A percentile compares a stretch with the other conserved stretches of the same genome.
These are phyloP conservation scores for Leptopterna dolabrata DNA, from an alignment of 2,888 invertebrate genomes.

Conservation along the genomic window DNA sequence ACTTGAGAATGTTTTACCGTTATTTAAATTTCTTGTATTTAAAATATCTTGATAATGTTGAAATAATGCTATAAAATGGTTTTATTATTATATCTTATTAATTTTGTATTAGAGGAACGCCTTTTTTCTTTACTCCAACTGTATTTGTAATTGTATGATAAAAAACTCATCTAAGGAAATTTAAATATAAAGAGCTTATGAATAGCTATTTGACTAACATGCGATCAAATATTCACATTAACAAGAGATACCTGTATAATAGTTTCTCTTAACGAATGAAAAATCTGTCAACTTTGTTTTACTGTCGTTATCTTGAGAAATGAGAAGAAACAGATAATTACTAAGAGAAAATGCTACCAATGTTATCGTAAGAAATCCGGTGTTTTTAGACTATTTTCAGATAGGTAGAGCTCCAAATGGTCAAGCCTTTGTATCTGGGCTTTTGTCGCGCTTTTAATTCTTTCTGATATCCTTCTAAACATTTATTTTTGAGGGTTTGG, in stretches of 20 bases:
- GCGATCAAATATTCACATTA: conserved; percentile 35
- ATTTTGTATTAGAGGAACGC: neutral
- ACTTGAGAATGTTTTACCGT: neutral
- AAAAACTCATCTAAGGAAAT: neutral
- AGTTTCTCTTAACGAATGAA: neutral
- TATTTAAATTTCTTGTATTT: neutral
- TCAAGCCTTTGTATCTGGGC: neutral
- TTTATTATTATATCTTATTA: neutral
- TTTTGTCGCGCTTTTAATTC: neutral
- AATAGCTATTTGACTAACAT: conserved; percentile 31
- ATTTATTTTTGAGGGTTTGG: neutral
- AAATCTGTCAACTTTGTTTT: neutral
- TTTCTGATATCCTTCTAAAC: neutral
- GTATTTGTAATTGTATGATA: neutral
- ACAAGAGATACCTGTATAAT: neutral
- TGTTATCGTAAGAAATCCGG: conserved; percentile 12
- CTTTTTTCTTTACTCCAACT: neutral
- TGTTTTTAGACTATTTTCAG: conserved; percentile 33
- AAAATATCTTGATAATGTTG: neutral
- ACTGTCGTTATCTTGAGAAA: neutral
- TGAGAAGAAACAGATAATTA: neutral
- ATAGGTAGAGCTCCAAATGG: conserved; percentile 21
- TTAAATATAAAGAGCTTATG: conserved; percentile 21
- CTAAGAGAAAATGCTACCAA: no score
- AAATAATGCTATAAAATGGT: neutral